Evolutionary conservation across 2,888 invertebrate genomes (phyloP).

Genomic region (Unio delphinus): DNA sequence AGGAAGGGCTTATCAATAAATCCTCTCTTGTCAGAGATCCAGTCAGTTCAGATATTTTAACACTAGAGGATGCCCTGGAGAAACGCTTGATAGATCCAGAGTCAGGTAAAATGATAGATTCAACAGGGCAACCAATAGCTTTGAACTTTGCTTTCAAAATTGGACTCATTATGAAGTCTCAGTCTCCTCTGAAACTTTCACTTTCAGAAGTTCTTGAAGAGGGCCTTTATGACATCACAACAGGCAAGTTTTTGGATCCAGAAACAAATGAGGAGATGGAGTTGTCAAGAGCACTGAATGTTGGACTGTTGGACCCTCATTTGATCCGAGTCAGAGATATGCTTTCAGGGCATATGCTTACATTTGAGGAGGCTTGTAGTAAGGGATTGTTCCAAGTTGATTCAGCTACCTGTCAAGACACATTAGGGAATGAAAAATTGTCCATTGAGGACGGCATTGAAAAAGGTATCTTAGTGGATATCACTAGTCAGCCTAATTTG

Average conservation of each 20-base stretch:
- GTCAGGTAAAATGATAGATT: conserved; percentile 63
- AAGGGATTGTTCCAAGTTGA: conserved; percentile 48
- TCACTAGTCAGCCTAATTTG: conserved; percentile 56
- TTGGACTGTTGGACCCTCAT: conserved; percentile 54
- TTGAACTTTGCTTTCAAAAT: conserved; percentile 61
- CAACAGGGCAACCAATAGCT: conserved; percentile 57
- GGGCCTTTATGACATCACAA: conserved; percentile 57
- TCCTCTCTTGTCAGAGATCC: conserved; percentile 62
- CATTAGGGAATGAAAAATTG: conserved; percentile 41
- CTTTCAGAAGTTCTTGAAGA: conserved; percentile 62
- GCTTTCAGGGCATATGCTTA: conserved; percentile 44
- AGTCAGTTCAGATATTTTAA: conserved; percentile 58
- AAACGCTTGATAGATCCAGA: conserved; percentile 58
- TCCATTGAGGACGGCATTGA: conserved; percentile 59
- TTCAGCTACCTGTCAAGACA: conserved; percentile 47
- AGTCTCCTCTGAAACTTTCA: conserved; percentile 58
- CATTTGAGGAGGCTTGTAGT: conserved; percentile 52
- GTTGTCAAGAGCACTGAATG: conserved; percentile 50
- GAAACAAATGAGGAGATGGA: conserved; percentile 55
- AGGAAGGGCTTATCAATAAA: conserved; percentile 51
- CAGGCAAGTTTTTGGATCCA: conserved; percentile 57
- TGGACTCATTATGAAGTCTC: conserved; percentile 58
- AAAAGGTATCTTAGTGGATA: conserved; percentile 58
- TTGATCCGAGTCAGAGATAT: conserved; percentile 51
- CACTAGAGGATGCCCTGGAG: conserved; percentile 59